A percentile compares a stretch with the other conserved stretches of the same genome.
phyloP scores from a whole-genome alignment of 2,797 vertebrate species.

The Gadopsis bispinosus region DNA sequence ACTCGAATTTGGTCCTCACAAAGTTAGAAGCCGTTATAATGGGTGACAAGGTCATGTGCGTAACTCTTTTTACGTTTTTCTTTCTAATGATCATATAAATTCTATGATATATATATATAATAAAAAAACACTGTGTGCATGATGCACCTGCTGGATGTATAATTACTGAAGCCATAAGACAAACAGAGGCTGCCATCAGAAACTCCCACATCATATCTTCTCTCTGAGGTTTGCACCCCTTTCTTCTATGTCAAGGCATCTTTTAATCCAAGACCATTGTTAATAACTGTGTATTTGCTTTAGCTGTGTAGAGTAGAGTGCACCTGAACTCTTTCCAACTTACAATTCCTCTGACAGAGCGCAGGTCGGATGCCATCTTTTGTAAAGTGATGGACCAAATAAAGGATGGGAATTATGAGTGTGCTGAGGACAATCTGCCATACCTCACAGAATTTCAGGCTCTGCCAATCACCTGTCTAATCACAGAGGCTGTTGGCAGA shows the following conservation, averaged over 20 bases:
- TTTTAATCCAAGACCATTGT: slow-evolving; percentile 13
- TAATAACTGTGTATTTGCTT: slow-evolving; percentile 28
- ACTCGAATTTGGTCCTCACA: not conserved
- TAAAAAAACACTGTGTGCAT: not conserved
- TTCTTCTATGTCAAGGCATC: slow-evolving; percentile 4
- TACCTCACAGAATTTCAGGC: slow-evolving; percentile 57
- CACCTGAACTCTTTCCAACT: slow-evolving; percentile 19
- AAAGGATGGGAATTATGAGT: slow-evolving; percentile 53
- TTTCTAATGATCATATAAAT: not conserved
- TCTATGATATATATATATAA: too few species aligned
- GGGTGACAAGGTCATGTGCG: not conserved
- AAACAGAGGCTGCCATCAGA: not conserved
- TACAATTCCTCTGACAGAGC: slow-evolving; percentile 40
- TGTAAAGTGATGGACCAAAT: slow-evolving; percentile 55
- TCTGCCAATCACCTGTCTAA: slow-evolving; percentile 71
- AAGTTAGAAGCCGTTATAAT: not conserved
- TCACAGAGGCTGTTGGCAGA: slow-evolving; percentile 70
- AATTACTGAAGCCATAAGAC: slow-evolving; percentile 1
- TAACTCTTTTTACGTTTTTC: not conserved
- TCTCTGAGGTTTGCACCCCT: slow-evolving; percentile 16
- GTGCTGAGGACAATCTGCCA: slow-evolving; percentile 63
- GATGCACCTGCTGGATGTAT: slow-evolving; percentile 1
- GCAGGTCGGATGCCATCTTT: slow-evolving; percentile 63
- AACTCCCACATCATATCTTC: slow-evolving; percentile 2
- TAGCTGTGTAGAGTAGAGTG: not conserved